Evolutionary conservation across 1,140 invertebrate genomes (phyloP).

Genomic region (Drosophila lacteicornis): DNA sequence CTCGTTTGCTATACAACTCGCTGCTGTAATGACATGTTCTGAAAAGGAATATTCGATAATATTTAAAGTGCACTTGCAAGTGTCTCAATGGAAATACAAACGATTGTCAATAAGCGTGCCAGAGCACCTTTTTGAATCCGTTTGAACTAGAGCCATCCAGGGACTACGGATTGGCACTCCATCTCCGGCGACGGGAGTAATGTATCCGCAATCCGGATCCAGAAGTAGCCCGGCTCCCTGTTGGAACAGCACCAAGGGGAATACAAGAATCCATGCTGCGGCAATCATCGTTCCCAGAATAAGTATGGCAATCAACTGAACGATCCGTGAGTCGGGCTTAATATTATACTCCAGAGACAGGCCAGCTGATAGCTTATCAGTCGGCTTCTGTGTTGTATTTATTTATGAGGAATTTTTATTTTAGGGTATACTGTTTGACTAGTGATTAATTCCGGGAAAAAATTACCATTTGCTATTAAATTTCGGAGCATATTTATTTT

Average conservation of each 20-base stretch:
- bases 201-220: background rate
- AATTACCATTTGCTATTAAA: background rate
- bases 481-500: background rate
- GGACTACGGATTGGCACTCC: background rate
- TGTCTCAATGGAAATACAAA: background rate
- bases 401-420: no score
- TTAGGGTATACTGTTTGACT: background rate
- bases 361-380: slow-evolving; percentile 5
- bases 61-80: background rate
- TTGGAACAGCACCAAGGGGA: background rate
- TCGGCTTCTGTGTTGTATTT: background rate
- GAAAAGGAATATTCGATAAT: background rate
- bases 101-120: background rate
- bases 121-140: background rate
- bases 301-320: background rate
- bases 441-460: background rate
- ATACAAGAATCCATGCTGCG: background rate
- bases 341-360: no score
- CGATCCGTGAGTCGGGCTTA: background rate
- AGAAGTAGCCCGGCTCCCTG: background rate
- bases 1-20: background rate
- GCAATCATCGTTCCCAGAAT: background rate
- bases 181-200: no score
- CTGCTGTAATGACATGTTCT: slow-evolving; percentile 12
- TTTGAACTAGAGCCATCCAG: background rate